Evolutionary conservation across 2,888 invertebrate species (phyloP).

Genomic region (Sisyra nigra): DNA sequence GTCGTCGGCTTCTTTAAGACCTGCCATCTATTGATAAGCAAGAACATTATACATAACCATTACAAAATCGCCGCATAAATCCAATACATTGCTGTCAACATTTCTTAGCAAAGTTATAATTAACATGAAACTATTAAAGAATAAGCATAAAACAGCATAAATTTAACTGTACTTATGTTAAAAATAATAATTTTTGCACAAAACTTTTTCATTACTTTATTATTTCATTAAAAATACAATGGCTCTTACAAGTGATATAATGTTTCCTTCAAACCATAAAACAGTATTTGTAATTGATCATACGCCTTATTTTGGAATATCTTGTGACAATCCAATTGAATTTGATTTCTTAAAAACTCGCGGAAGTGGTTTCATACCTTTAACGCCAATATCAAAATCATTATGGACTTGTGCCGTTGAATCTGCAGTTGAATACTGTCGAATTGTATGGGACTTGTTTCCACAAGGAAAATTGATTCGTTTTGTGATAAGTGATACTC

Average conservation of each 20-base stretch:
- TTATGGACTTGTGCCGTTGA: constrained; percentile 95
- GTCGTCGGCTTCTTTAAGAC: no score
- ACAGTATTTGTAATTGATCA: constrained; percentile 93
- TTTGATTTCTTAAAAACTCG: constrained; percentile 63
- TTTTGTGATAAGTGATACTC: constrained; percentile 76
- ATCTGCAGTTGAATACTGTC: constrained; percentile 87
- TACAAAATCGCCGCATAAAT: no score
- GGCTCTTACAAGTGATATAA: constrained; percentile 19
- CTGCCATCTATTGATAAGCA: no score
- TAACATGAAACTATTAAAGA: no score
- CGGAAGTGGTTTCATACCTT: constrained; percentile 51
- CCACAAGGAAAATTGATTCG: constrained; percentile 77
- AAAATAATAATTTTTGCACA: no score
- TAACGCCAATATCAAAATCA: constrained; percentile 78
- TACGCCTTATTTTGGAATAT: constrained; percentile 78
- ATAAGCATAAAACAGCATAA: no score
- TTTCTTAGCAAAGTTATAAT: no score
- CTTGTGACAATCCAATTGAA: constrained; percentile 66
- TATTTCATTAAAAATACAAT: constrained; percentile 10
- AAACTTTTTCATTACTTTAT: no score
- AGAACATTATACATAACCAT: no score
- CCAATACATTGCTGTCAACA: no score
- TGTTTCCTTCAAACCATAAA: constrained; percentile 75
- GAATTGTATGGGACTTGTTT: constrained; percentile 96
- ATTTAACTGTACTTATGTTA: no score